Percentiles rank a stretch among this genome's conserved stretches.
Conservation (phyloP, 1,140 invertebrate species). For the Meloidogyne exigua region DNA sequence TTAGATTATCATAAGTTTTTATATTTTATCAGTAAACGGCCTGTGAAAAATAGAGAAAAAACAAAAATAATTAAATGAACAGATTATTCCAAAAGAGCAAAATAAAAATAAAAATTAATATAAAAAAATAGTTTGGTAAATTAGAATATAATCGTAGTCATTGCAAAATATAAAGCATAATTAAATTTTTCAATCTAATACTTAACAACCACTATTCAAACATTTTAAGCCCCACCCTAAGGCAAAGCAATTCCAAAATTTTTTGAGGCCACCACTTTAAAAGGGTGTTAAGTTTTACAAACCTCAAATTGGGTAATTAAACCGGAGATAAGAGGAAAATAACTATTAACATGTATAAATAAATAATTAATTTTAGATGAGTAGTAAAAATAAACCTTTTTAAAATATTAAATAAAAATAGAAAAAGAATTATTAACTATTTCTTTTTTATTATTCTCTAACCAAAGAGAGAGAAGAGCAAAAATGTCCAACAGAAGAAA, state of each 20-base stretch:
- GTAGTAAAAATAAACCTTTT: background rate
- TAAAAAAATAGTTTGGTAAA: too few relatives aligned
- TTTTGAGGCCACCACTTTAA: background rate
- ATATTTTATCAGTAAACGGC: too few relatives aligned
- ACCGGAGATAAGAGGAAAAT: background rate
- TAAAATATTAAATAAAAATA: background rate
- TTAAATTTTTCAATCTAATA: too few relatives aligned
- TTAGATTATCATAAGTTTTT: too few relatives aligned
- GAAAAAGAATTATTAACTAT: background rate
- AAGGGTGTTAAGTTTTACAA: background rate
- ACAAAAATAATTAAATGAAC: too few relatives aligned
- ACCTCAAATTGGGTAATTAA: conserved; percentile 1
- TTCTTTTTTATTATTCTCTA: background rate
- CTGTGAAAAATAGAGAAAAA: too few relatives aligned
- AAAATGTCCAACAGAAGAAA: background rate
- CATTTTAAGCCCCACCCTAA: background rate
- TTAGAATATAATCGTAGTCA: too few relatives aligned
- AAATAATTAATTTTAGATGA: background rate
- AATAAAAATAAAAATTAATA: too few relatives aligned
- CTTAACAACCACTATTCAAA: too few relatives aligned
- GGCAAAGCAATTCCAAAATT: background rate
- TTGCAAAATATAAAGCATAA: too few relatives aligned
- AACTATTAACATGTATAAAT: background rate
- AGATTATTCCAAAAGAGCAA: too few relatives aligned
- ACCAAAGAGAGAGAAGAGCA: background rate